Percentiles rank a stretch among this genome's conserved stretches.
phyloP scores from a whole-genome alignment of 2,888 invertebrate species.

The Colletes collaris region DNA sequence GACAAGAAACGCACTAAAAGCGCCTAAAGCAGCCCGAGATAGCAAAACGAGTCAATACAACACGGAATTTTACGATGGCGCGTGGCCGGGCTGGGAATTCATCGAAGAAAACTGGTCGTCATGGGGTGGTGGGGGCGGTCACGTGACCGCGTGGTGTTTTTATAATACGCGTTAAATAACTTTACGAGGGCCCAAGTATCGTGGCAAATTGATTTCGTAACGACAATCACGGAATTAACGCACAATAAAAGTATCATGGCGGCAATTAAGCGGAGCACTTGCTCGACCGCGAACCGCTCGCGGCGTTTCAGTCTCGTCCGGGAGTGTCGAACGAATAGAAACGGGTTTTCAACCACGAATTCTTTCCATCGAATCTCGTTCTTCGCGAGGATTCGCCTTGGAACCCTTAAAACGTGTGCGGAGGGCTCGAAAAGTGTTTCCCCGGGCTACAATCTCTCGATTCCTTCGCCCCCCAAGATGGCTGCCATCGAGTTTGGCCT shows the following conservation, averaged over 20 bases:
- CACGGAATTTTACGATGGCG: conserved; percentile 35
- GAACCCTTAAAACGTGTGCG: too few species aligned
- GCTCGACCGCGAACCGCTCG: conserved; percentile 60
- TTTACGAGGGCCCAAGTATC: conserved; percentile 73
- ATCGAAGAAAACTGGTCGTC: conserved; percentile 15
- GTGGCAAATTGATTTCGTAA: conserved; percentile 75
- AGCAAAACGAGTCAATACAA: conserved; percentile 30
- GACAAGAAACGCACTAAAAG: conserved; percentile 12
- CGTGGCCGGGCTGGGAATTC: not conserved
- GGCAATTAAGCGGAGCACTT: conserved; percentile 70
- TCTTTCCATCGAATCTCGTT: too few species aligned
- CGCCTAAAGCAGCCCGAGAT: conserved; percentile 1
- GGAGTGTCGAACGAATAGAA: conserved; percentile 49
- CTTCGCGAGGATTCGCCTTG: too few species aligned
- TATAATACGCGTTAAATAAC: conserved; percentile 75
- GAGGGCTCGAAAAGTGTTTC: too few species aligned
- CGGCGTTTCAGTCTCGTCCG: conserved; percentile 60
- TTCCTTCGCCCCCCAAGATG: too few species aligned
- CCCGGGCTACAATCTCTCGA: too few species aligned
- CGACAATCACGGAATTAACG: conserved; percentile 74
- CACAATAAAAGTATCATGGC: conserved; percentile 72
- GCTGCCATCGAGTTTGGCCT: too few species aligned
- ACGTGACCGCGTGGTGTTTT: conserved; percentile 68
- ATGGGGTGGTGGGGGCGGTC: conserved; percentile 10
- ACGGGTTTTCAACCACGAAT: conserved; percentile 9